Evolutionary conservation across 2,113 vertebrate genomes (phyloP).

Genomic region (Forbesichthys papilliferus): DNA sequence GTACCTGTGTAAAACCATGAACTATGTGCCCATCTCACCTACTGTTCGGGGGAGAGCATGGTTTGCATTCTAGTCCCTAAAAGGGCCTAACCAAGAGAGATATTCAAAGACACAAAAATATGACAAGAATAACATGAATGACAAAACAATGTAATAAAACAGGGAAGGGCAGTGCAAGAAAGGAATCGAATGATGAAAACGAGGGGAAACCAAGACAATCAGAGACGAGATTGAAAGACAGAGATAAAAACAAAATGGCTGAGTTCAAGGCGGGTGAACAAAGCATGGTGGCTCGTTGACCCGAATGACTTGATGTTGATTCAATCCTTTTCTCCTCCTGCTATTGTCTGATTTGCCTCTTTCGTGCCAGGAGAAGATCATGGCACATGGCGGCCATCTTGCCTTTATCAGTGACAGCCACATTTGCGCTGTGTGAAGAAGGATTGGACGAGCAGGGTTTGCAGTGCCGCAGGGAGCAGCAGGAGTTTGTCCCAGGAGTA

Average conservation of each 20-base stretch:
- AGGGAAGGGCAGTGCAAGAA: neutral
- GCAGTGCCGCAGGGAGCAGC: neutral
- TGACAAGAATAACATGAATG: neutral
- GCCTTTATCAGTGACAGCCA: constrained; percentile 47
- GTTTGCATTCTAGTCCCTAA: too few species aligned
- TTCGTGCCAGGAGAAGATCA: neutral
- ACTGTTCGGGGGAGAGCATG: too few species aligned
- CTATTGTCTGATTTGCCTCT: neutral
- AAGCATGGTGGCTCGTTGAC: neutral
- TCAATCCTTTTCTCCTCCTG: neutral
- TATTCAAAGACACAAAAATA: too few species aligned
- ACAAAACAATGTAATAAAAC: neutral
- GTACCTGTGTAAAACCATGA: too few species aligned
- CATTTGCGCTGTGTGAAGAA: constrained; percentile 30
- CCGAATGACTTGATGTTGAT: neutral
- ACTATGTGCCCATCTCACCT: too few species aligned
- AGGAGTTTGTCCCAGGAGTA: constrained; percentile 16
- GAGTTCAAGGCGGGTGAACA: constrained; percentile 4
- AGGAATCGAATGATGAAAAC: neutral
- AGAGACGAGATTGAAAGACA: neutral
- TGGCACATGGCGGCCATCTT: neutral
- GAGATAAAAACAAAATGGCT: neutral
- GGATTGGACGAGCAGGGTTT: constrained; percentile 13
- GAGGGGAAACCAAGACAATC: neutral
- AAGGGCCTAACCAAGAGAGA: too few species aligned